Conservation (phyloP, 2,113 vertebrate genomes). For the Hystrix brachyura region DNA sequence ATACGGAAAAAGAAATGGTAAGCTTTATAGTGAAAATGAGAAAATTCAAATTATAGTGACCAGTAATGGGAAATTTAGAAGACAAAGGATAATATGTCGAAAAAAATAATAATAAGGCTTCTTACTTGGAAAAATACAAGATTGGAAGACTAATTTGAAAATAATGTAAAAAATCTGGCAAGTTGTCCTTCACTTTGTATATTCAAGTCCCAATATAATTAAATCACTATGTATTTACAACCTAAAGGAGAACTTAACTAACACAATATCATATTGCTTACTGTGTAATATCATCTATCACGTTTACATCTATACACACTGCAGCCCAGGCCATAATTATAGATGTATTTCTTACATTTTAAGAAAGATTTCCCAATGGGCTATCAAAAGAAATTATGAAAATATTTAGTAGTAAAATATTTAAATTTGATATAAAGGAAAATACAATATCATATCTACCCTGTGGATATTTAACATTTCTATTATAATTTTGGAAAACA, state of each 20-base stretch:
- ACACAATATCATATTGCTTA: neutral
- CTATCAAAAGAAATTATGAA: neutral
- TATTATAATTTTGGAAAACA: neutral
- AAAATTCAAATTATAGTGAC: neutral
- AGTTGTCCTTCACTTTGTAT: neutral
- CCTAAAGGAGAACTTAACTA: neutral
- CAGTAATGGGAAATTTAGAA: neutral
- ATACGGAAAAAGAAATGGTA: neutral
- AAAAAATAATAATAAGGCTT: neutral
- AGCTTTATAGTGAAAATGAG: neutral
- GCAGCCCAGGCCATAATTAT: too few species aligned
- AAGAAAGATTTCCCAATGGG: neutral
- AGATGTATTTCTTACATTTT: neutral
- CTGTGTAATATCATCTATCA: neutral
- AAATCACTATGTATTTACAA: neutral
- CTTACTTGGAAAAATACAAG: neutral
- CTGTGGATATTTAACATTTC: neutral
- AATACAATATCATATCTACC: neutral
- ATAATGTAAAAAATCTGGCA: neutral
- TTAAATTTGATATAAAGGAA: neutral
- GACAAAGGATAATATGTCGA: too few species aligned
- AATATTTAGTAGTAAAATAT: neutral
- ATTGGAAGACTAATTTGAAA: neutral
- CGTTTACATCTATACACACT: neutral
- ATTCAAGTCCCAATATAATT: neutral